Percentiles rank a stretch among this genome's conserved stretches.
phyloP scores from a whole-genome alignment of 2,797 vertebrate species.

The Taenioides sp. region DNA sequence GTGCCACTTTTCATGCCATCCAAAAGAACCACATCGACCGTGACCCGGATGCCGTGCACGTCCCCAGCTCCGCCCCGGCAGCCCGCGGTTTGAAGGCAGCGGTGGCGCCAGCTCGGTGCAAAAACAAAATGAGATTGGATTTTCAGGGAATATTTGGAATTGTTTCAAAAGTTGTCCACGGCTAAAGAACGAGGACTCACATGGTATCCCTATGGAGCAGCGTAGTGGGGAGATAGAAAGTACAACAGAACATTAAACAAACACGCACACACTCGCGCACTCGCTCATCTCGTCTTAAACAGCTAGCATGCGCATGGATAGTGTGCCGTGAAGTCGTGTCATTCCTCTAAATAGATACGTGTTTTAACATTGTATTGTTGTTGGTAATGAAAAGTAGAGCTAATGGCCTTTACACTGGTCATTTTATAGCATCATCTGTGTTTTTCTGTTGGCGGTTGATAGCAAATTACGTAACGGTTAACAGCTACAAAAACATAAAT shows the following conservation, averaged over 20 bases:
- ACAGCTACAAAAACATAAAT: background rate
- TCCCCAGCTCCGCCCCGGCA: slow-evolving; percentile 11
- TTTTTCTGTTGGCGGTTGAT: background rate
- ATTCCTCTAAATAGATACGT: background rate
- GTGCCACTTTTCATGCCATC: slow-evolving; percentile 57
- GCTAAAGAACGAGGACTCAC: slow-evolving; percentile 83
- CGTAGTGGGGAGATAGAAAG: slow-evolving; percentile 84
- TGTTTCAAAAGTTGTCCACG: slow-evolving; percentile 59
- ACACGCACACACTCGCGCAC: slow-evolving; percentile 52
- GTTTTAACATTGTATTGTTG: background rate
- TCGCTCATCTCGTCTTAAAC: slow-evolving; percentile 51
- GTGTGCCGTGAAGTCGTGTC: slow-evolving; percentile 13
- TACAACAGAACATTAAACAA: slow-evolving; percentile 83
- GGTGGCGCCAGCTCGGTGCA: slow-evolving; percentile 84
- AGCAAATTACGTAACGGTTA: background rate
- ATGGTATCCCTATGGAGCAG: slow-evolving; percentile 85
- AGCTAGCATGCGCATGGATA: slow-evolving; percentile 61
- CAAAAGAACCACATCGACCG: slow-evolving; percentile 44
- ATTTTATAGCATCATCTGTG: background rate
- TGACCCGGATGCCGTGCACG: slow-evolving; percentile 31
- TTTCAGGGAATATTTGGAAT: slow-evolving; percentile 16
- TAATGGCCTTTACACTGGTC: slow-evolving; percentile 1
- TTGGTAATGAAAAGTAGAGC: background rate
- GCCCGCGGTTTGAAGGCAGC: slow-evolving; percentile 66
- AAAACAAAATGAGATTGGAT: slow-evolving; percentile 62